Evolutionary conservation across 1,140 invertebrate species (phyloP).

Genomic region (Zaprionus kolodkinae): DNA sequence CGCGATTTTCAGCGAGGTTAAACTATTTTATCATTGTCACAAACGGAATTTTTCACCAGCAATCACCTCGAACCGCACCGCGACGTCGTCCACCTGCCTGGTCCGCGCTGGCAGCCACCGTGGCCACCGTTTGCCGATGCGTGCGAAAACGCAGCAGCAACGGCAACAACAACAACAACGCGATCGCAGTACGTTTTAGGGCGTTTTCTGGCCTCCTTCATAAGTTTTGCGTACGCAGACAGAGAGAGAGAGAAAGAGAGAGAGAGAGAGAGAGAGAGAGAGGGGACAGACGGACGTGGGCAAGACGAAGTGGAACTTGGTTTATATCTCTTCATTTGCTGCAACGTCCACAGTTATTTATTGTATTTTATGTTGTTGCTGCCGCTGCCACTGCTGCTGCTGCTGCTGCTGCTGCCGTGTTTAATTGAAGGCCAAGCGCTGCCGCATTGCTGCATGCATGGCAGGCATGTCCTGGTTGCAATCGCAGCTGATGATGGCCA

Average conservation of each 20-base stretch:
- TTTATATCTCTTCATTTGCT: constrained; percentile 81
- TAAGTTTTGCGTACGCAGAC: constrained; percentile 70
- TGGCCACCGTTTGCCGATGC: constrained; percentile 60
- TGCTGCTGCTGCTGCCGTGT: constrained; percentile 53
- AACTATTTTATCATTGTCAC: constrained; percentile 83
- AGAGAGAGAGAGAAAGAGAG: neutral
- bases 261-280: too few species aligned
- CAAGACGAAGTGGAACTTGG: constrained; percentile 54
- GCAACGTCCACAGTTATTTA: constrained; percentile 72
- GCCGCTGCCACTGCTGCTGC: constrained; percentile 39
- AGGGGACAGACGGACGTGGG: neutral
- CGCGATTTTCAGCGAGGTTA: constrained; percentile 80
- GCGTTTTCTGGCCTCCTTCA: constrained; percentile 71
- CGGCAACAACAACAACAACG: constrained; percentile 22
- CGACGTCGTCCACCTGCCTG: constrained; percentile 2
- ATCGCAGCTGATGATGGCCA: constrained; percentile 75
- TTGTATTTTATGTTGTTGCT: constrained; percentile 67
- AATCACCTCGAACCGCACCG: constrained; percentile 51
- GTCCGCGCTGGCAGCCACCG: constrained; percentile 19
- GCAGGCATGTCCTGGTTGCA: constrained; percentile 79
- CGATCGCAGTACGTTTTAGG: constrained; percentile 73
- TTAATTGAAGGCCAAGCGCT: constrained; percentile 81
- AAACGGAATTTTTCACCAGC: constrained; percentile 82
- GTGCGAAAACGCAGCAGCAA: constrained; percentile 79
- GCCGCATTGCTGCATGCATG: constrained; percentile 80